These are phyloP conservation scores for Lepus oiostolus DNA, from an alignment of 2,797 vertebrate genomes.

Conservation along the genomic window DNA sequence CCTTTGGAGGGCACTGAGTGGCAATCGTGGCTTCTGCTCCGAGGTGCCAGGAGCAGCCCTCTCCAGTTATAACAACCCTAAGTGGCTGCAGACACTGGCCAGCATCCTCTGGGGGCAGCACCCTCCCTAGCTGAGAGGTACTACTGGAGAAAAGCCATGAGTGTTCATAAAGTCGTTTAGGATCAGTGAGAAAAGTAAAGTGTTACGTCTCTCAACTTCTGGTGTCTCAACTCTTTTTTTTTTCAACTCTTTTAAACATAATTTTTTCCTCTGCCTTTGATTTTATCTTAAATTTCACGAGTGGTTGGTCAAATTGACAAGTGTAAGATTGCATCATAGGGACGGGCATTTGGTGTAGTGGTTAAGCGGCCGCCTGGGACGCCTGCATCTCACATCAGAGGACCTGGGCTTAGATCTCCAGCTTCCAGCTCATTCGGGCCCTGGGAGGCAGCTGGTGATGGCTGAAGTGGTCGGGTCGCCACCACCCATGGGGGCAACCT, in stretches of 20 bases:
- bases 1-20: neutral
- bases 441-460: too few relatives aligned
- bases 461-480: too few relatives aligned
- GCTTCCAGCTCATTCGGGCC: too few relatives aligned
- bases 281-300: constrained; percentile 24
- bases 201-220: neutral
- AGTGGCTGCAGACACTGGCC: neutral
- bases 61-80: neutral
- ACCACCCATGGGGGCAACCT: too few relatives aligned
- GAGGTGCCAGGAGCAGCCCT: neutral
- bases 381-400: too few relatives aligned
- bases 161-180: neutral
- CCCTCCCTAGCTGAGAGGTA: neutral
- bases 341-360: too few relatives aligned
- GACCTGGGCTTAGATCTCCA: too few relatives aligned
- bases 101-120: neutral
- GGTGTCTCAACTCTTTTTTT: neutral
- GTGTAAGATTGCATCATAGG: neutral
- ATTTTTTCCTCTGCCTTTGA: neutral
- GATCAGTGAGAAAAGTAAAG: neutral
- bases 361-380: too few relatives aligned
- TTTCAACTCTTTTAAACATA: neutral
- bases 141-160: neutral
- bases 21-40: neutral
- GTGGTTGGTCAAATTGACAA: neutral